Base-by-base conservation (phyloP, 2,888 invertebrate species). In the Cheilosia vernalis region DNA sequence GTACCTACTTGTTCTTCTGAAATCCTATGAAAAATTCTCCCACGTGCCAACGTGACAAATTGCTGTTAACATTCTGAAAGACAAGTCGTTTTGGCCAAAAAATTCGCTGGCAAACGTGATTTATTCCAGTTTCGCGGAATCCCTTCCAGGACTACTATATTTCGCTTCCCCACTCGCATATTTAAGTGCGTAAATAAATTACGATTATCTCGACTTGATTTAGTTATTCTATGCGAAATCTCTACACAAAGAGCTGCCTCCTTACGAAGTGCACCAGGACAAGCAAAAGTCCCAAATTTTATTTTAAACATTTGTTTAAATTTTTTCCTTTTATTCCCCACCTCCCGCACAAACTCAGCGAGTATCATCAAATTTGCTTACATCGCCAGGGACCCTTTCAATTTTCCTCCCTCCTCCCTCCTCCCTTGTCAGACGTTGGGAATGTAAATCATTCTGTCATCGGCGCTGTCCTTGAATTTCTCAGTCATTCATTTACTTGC, bases 141-240 rank as follows among this genome's bases (percentile, higher is more conserved):
- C 13, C 37, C 37, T 13, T 13, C 4, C 4, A 10, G 10, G 37
- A 13, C 5, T n/a, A 17, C 1, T 2, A 15, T 24, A 60, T 24
- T 61, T 44, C 27, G 3, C 60, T 27, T 17, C n/a, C 42, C 42
- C 27, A 27, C 15, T 6, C 3, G 24, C 13, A 19, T 1, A 15
- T 6, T 30, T 33, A 5, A 7, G 19, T 47, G 44, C 10, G 30
- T 60, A 70, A 60, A 49, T 70, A 70, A 70, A 60, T 60, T 60
- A 60, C 49, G 49, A 64, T 64, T 64, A 33, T 64, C 58, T 49
- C 33, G 17, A n/a, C 40, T 60, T 70, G 58, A 70, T 70, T 70
- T 70, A 49, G 70, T 51, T 70, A 51, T 70, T 60, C 33, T 21
- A 60, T 40, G 37, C 17, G 9, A 37, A 60, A 40, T 70, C 24